A percentile compares a stretch with the other conserved stretches of the same genome.
Conservation (phyloP, 2,888 invertebrate species). For the Leptopilina drosophilae region DNA sequence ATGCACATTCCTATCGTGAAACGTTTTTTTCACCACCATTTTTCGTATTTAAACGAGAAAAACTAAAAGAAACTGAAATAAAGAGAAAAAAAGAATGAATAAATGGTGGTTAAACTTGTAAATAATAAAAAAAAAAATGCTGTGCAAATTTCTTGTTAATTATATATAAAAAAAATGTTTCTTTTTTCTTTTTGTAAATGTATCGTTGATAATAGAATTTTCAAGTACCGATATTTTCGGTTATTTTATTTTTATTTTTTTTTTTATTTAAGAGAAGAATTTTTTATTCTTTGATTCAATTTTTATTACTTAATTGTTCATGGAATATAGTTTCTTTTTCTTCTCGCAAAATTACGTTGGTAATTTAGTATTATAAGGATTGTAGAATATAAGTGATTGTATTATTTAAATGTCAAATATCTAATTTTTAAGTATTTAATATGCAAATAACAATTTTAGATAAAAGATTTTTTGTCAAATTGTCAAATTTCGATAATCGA, state of each 20-base stretch:
- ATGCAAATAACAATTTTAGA: constrained; percentile 14
- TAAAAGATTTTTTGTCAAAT: background rate
- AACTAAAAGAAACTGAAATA: background rate
- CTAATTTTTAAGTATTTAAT: constrained; percentile 21
- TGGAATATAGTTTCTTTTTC: background rate
- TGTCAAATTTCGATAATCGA: background rate
- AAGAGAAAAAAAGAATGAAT: background rate
- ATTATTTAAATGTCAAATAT: constrained; percentile 10
- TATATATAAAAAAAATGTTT: background rate
- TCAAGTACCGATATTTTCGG: constrained; percentile 17
- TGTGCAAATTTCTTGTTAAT: constrained; percentile 26
- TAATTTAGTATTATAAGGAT: background rate
- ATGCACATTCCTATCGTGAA: constrained; percentile 24
- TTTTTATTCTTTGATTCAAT: constrained; percentile 14
- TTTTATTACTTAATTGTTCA: background rate
- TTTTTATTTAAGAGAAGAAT: background rate
- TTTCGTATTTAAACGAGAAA: background rate
- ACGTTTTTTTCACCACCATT: constrained; percentile 7
- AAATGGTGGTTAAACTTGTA: constrained; percentile 15
- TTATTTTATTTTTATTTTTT: background rate
- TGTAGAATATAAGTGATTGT: constrained; percentile 14
- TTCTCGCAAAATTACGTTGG: background rate
- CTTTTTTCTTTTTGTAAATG: constrained; percentile 26
- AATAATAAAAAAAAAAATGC: background rate
- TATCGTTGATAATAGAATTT: constrained; percentile 40